Base-by-base conservation (phyloP, 2,797 vertebrate genomes). In the Erethizon dorsatum region DNA sequence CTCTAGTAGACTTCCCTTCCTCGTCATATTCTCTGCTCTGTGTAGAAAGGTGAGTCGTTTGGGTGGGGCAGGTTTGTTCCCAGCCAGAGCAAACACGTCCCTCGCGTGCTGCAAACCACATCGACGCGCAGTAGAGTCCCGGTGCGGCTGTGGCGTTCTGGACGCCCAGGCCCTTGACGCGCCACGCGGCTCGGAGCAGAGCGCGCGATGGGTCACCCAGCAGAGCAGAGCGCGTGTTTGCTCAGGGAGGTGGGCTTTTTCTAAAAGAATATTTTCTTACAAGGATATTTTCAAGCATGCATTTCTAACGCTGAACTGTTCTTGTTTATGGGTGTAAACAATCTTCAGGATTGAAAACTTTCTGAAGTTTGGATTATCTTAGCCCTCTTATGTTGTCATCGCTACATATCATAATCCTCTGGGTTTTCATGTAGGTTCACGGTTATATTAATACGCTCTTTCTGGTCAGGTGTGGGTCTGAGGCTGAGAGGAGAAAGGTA, bases 281-380 rank as follows among this genome's bases (percentile, higher is more conserved):
- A 69, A 54, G 20, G 67, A 83, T 10, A 50, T 52, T 67, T 88
- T 63, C 10, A 54, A 80, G 12, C 69, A 50, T 47, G 0, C 82
- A n/a, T 85, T 95, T 77, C 52, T 91, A 65, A 71, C 31, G 59
- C n/a, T 18, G 11, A 69, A 79, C 1, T 80, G 50, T 52, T 86
- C 61, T 88, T 67, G 73, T 82, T 57, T 57, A 78, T 52, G 52
- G n/a, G 8, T 52, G 18, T 71, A 41, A 83, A 75, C 26, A 73
- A 37, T 84, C 87, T 96, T 90, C 41, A 65, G 45, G 20, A 57
- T 41, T 78, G 56, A 88, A 89, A 83, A 52, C 12, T 67, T 93
- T 65, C 45, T 87, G 22, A 80, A 75, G 54, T 77, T 90, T 18
- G 80, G 33, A 28, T 47, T 90, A 50, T 41, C 37, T 94, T 79